These are phyloP conservation scores for Aphelenchoides besseyi DNA, from an alignment of 1,140 invertebrate species.

Conservation along the genomic window DNA sequence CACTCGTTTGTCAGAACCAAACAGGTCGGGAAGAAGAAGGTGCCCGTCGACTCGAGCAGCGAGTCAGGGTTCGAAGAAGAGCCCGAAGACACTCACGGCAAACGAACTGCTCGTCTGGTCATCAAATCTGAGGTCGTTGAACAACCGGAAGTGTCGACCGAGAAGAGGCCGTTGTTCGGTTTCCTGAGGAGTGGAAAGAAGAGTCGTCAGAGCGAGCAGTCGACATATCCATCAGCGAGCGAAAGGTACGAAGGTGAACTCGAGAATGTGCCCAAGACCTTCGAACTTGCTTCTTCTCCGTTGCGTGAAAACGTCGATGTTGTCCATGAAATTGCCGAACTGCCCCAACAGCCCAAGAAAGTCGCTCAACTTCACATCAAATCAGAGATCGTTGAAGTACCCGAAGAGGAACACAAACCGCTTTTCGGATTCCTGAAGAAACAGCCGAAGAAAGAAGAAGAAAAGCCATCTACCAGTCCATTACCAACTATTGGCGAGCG, in stretches of 20 bases:
- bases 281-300: background rate
- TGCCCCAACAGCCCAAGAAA: background rate
- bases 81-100: background rate
- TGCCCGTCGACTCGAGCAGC: conserved; percentile 1
- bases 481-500: background rate
- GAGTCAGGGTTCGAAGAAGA: background rate
- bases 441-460: background rate
- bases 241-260: background rate
- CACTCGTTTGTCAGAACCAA: background rate
- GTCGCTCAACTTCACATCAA: background rate
- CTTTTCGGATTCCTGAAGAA: background rate
- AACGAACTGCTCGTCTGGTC: background rate
- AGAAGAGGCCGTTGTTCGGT: background rate
- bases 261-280: too few species aligned
- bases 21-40: background rate
- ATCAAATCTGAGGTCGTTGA: background rate
- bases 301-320: background rate
- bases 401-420: background rate
- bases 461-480: background rate
- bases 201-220: background rate
- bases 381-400: background rate
- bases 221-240: background rate
- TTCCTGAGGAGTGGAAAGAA: background rate
- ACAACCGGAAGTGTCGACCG: background rate
- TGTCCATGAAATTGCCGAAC: background rate